Evolutionary conservation across 2,888 invertebrate species (phyloP), one percentile per base, ranked within the genome.

Genomic region (Eristalis tenax): DNA sequence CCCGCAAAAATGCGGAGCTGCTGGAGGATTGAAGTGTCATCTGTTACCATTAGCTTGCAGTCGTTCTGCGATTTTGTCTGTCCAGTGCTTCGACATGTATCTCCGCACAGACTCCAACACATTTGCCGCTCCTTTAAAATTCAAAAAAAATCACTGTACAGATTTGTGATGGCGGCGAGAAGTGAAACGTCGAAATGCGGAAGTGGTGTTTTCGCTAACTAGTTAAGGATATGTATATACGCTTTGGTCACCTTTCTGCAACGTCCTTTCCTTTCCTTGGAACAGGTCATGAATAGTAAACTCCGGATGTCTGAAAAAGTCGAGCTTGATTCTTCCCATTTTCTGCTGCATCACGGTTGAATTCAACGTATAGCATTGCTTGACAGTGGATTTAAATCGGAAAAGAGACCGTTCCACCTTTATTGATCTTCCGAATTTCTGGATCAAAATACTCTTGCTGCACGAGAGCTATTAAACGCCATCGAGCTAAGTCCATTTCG

Each of bases 181-280:
- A 65, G 32, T 32, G 32, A 32, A 32, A 5, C 32, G 1, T 32
- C 8, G 5, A 75, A 26, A 81, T 32, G 73, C 56, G 1, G 50
- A 28, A 4, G 68, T 68, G 22, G 56, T 66, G 2, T 64, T 68
- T 23, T 70, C 64, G 13, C 71, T 65, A 0, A 71, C 81, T 1
- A 76, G 32, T 28, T 83, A 79, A 6, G 82, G 59, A 23, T 82
- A 81, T 2, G 2, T 26, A 26, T 26, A 26, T 50, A 50, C 0
- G 50, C 50, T 15, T 50, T 50, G 4, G n/a, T 50, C 1, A 50
- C 13, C 8, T 50, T 50, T 8, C 15, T 50, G 18, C 50, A 50
- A 1, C 50, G n/a, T 5, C 18, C 50, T 18, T 50, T 50, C 50
- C 50, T 18, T 18, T 18, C 50, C n/a, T 50, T 50, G 15, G 18